phyloP scores from a whole-genome alignment of 2,113 vertebrate genomes.

The Xyrauchen texanus region DNA sequence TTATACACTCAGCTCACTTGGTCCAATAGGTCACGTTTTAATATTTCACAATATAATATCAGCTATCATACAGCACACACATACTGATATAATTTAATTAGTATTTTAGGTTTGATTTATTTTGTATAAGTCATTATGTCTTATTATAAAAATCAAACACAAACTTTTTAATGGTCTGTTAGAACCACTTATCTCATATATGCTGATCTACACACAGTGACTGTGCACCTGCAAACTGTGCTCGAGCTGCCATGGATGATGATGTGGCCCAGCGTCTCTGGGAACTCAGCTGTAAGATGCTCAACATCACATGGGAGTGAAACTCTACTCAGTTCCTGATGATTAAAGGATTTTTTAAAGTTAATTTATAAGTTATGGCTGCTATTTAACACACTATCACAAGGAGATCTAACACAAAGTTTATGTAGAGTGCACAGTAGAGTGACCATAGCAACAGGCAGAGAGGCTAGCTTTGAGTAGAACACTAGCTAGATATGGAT shows the following conservation, averaged over 20 bases:
- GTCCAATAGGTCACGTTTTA: no score
- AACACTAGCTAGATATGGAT: no score
- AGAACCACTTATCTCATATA: background rate
- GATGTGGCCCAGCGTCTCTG: conserved; percentile 70
- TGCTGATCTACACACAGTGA: conserved; percentile 63
- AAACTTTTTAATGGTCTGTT: background rate
- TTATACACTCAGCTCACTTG: no score
- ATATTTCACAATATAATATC: no score
- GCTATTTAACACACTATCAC: background rate
- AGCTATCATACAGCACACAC: no score
- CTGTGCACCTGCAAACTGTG: conserved; percentile 71
- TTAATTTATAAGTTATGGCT: background rate
- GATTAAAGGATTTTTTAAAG: background rate
- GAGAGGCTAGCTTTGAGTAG: no score
- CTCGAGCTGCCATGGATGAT: conserved; percentile 64
- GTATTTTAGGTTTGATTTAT: background rate
- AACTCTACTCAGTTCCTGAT: background rate
- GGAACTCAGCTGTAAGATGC: conserved; percentile 74
- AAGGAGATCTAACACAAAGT: background rate
- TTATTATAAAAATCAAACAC: background rate
- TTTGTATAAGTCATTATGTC: background rate
- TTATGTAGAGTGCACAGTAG: no score
- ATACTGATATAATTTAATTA: no score
- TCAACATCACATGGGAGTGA: conserved; percentile 70
- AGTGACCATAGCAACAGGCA: no score